Percentiles rank a stretch among this genome's conserved stretches.
phyloP scores from a whole-genome alignment of 1,140 invertebrate genomes.

The Drosophila athabasca region DNA sequence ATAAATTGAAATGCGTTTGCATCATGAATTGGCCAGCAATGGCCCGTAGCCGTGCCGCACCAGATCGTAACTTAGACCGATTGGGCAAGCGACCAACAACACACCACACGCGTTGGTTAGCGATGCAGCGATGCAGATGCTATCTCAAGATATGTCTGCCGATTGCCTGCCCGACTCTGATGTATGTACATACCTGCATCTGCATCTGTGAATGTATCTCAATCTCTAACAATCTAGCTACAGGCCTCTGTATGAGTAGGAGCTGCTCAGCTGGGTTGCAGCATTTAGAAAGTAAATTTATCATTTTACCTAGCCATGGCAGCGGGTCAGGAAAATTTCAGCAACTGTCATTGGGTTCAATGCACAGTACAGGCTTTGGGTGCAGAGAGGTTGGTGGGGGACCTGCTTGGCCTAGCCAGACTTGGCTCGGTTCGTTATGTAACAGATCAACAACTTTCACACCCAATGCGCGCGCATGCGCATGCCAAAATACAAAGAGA shows the following conservation, averaged over 20 bases:
- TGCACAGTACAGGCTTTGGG: slow-evolving; percentile 57
- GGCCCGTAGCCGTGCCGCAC: slow-evolving; percentile 50
- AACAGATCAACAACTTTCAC: slow-evolving; percentile 81
- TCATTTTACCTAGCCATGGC: slow-evolving; percentile 34
- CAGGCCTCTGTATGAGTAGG: slow-evolving; percentile 3
- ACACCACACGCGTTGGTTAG: slow-evolving; percentile 45
- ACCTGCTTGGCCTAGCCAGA: slow-evolving; percentile 20
- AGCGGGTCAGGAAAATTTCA: slow-evolving; percentile 72
- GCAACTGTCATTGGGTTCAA: slow-evolving; percentile 77
- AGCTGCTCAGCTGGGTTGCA: slow-evolving; percentile 39
- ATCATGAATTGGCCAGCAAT: slow-evolving; percentile 58
- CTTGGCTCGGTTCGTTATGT: slow-evolving; percentile 56
- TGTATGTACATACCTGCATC: slow-evolving; percentile 13
- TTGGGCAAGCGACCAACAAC: slow-evolving; percentile 59
- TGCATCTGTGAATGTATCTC: slow-evolving; percentile 14
- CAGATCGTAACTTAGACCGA: slow-evolving; percentile 65
- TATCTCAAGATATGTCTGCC: slow-evolving; percentile 56
- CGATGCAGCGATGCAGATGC: slow-evolving; percentile 64
- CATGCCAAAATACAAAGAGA: slow-evolving; percentile 38
- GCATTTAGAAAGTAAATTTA: slow-evolving; percentile 78
- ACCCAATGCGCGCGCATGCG: slow-evolving; percentile 61
- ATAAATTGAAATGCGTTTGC: slow-evolving; percentile 61
- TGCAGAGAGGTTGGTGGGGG: background rate
- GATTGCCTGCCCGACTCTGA: slow-evolving; percentile 8
- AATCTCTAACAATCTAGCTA: background rate